Percentiles rank a stretch among this genome's conserved stretches.
phyloP scores from a whole-genome alignment of 2,113 vertebrate genomes.

The Mustela lutreola region DNA sequence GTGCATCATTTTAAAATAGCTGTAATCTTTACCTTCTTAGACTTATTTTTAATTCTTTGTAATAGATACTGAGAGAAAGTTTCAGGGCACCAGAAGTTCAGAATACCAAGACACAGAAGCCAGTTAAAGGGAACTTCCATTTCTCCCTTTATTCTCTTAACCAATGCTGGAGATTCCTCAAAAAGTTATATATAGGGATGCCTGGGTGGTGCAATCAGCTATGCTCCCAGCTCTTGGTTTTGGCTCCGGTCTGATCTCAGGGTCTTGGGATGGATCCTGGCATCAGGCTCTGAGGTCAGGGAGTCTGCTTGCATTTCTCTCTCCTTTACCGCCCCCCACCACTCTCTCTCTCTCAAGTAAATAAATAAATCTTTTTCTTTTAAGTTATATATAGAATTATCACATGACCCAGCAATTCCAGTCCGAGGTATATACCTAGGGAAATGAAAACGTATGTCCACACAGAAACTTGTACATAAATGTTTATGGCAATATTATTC shows the following conservation, averaged over 20 bases:
- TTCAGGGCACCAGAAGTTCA: background rate
- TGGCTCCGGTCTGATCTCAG: background rate
- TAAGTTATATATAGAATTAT: background rate
- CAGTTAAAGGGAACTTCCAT: background rate
- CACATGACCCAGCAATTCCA: background rate
- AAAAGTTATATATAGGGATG: background rate
- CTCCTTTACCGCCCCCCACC: background rate
- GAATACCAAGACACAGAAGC: background rate
- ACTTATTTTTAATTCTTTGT: background rate
- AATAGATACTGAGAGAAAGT: background rate
- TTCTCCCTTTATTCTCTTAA: conserved; percentile 30
- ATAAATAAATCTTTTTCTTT: background rate
- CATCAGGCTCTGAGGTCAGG: too few species aligned
- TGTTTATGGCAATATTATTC: background rate
- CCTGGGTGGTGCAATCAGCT: background rate
- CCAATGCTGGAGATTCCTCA: background rate
- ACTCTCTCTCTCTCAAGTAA: too few species aligned
- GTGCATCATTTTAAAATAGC: background rate
- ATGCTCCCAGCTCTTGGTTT: background rate
- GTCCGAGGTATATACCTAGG: background rate
- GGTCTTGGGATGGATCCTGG: background rate
- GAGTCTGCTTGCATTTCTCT: background rate
- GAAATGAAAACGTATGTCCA: background rate
- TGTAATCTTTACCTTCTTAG: background rate
- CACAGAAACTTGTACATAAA: background rate